Conservation (phyloP, 2,113 vertebrate genomes). For the Ceuthmochares aereus region DNA sequence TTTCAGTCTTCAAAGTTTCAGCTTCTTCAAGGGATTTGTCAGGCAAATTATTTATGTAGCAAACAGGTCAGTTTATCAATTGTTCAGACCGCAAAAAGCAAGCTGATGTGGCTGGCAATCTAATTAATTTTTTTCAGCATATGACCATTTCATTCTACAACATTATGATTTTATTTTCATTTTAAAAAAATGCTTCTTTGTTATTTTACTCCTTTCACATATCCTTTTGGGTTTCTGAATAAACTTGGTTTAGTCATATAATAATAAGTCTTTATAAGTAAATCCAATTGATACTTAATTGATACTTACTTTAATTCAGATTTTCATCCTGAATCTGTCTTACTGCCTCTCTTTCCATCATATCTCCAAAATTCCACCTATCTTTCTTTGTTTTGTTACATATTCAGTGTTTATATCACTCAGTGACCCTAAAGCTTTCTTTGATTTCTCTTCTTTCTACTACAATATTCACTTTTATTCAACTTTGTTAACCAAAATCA, state of each 20-base stretch:
- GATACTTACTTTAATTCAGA: not conserved
- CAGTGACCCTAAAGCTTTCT: not conserved
- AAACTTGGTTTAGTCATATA: not conserved
- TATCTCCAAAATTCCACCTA: not conserved
- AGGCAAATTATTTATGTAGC: not conserved
- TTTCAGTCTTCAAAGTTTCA: not conserved
- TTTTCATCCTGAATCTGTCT: not conserved
- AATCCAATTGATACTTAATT: not conserved
- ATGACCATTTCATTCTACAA: not conserved
- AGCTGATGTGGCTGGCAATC: not conserved
- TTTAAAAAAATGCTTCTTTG: not conserved
- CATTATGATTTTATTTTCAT: not conserved
- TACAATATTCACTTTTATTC: not conserved
- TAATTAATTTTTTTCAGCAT: not conserved
- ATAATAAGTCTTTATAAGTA: not conserved
- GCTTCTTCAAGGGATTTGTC: not conserved
- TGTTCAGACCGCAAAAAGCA: not conserved
- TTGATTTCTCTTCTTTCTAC: not conserved
- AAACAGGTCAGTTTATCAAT: not conserved
- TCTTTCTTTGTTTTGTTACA: not conserved
- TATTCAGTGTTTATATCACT: not conserved
- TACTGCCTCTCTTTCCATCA: not conserved
- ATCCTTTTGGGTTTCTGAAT: not conserved
- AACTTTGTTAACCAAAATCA: not conserved
- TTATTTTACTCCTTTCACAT: not conserved